phyloP scores from a whole-genome alignment of 1,140 invertebrate genomes.

The Scaptomyza hsui region DNA sequence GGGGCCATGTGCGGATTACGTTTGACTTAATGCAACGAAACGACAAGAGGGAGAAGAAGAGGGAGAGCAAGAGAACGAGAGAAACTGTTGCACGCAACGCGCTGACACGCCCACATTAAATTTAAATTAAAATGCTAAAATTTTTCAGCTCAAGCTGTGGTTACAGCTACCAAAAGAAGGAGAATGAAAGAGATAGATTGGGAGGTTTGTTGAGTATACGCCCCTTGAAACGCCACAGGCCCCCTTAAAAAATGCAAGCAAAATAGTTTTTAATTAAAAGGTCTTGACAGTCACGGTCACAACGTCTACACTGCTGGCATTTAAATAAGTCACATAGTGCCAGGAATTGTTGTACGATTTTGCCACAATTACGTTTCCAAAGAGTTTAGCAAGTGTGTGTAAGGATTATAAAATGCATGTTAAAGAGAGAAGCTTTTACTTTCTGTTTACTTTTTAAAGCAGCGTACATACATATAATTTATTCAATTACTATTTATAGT shows the following conservation, averaged over 20 bases:
- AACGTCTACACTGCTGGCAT: conserved; percentile 46
- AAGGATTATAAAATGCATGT: not conserved
- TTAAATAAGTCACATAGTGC: conserved; percentile 34
- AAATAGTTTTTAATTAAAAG: conserved; percentile 82
- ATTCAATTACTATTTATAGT: conserved; percentile 21
- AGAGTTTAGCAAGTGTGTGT: not conserved
- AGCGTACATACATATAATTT: not conserved
- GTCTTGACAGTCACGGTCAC: conserved; percentile 56
- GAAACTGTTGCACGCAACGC: conserved; percentile 73
- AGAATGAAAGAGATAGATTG: not conserved
- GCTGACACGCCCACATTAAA: conserved; percentile 72
- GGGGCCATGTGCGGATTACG: conserved; percentile 78
- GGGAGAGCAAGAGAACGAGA: not conserved
- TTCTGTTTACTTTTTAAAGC: not conserved
- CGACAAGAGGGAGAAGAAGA: not conserved
- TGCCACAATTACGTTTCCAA: not conserved
- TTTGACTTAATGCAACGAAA: conserved; percentile 77
- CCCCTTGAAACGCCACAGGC: conserved; percentile 51
- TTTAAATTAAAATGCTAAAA: conserved; percentile 82
- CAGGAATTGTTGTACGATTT: not conserved
- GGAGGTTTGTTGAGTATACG: conserved; percentile 31
- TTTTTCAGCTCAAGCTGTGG: conserved; percentile 69
- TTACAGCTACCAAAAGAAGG: not conserved
- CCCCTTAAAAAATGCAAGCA: conserved; percentile 70
- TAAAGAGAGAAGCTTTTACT: not conserved